Evolutionary conservation across 2,113 vertebrate genomes (phyloP).

Genomic region (Vulpes ferrilata): DNA sequence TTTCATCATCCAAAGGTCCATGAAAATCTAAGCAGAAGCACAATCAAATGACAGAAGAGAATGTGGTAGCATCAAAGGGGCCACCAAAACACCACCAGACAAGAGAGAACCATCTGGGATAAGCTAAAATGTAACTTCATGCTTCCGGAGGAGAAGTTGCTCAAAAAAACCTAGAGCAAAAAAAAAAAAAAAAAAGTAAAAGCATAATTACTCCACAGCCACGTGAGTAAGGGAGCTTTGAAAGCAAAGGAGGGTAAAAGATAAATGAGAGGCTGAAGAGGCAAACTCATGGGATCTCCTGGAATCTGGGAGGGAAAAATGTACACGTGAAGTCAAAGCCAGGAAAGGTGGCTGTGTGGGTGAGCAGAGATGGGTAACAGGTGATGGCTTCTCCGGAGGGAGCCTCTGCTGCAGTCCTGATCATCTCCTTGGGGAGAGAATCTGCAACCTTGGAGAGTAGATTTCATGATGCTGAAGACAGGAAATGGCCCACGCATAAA

Average conservation of each 20-base stretch:
- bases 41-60: background rate
- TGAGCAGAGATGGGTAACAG: background rate
- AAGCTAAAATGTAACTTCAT: constrained; percentile 16
- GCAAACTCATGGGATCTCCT: background rate
- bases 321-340: background rate
- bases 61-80: background rate
- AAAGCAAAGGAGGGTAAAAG: background rate
- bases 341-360: background rate
- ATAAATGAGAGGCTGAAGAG: background rate
- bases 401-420: background rate
- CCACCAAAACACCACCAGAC: background rate
- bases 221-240: background rate
- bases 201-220: background rate
- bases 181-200: background rate
- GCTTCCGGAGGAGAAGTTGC: background rate
- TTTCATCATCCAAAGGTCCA: background rate
- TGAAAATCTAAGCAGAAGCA: background rate
- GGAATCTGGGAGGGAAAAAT: constrained; percentile 32
- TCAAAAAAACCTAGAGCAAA: background rate
- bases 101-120: background rate
- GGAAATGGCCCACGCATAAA: constrained; percentile 33
- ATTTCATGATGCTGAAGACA: background rate
- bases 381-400: background rate
- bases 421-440: background rate
- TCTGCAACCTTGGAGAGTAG: background rate